phyloP scores from a whole-genome alignment of 2,113 vertebrate genomes.

The Amazona guildingii region DNA sequence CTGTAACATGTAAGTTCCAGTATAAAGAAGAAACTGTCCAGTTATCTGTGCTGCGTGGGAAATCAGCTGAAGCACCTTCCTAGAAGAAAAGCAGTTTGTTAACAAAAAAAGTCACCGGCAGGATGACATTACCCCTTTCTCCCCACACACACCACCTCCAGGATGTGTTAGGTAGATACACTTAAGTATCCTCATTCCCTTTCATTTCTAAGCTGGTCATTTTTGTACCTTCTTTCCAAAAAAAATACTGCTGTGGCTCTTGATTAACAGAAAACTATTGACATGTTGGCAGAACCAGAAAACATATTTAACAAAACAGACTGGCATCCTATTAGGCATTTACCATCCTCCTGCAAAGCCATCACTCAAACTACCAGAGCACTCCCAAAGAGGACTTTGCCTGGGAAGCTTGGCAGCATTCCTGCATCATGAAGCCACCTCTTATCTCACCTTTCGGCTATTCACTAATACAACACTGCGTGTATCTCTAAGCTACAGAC shows the following conservation, averaged over 20 bases:
- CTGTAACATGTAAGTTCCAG: slow-evolving; percentile 70
- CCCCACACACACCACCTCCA: neutral
- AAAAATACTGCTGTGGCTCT: neutral
- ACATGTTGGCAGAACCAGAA: neutral
- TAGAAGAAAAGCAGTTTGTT: slow-evolving; percentile 44
- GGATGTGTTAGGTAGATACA: neutral
- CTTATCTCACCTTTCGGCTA: neutral
- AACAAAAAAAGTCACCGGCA: neutral
- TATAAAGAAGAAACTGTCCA: slow-evolving; percentile 78
- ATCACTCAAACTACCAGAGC: neutral
- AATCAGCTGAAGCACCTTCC: slow-evolving; percentile 73
- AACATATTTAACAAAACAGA: neutral
- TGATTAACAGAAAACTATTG: neutral
- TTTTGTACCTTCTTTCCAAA: neutral
- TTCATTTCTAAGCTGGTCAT: neutral
- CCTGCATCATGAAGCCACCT: neutral
- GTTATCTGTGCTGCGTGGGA: slow-evolving; percentile 73
- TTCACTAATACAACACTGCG: neutral
- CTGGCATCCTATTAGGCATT: neutral
- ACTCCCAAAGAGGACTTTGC: neutral
- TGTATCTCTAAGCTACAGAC: neutral
- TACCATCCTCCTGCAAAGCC: neutral
- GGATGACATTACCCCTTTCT: neutral
- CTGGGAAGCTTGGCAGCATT: neutral
- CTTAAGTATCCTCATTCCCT: neutral